Base-by-base conservation (phyloP, 2,888 invertebrate species). In the Proisotoma minuta region DNA sequence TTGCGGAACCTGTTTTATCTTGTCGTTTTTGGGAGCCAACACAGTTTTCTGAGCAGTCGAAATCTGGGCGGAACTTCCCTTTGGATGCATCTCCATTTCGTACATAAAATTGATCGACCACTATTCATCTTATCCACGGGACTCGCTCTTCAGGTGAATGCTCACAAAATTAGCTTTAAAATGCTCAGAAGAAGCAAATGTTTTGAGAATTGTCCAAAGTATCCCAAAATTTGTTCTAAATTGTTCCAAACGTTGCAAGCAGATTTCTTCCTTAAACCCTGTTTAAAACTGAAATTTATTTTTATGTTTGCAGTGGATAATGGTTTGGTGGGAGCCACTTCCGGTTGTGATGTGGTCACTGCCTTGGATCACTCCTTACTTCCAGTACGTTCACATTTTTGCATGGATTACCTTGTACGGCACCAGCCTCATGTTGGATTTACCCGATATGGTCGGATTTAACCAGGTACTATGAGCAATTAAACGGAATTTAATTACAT, bases 391-490 rank as follows among this genome's bases (percentile, higher is more conserved):
- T 1, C 70, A 70, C 28, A 26, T 62, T 12, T 15, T 66, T 8
- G 54, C 66, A 1, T 68, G 70, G 68, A 54, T 54, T 2, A 47
- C 34, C 2, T 50, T 69, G 15, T 70, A 68, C 49, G 70, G 70
- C 5, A 63, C 66, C n/a, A 65, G 48, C 29, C 22, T 68, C 1
- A 70, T 70, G 66, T 34, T 70, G n/a, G 70, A 70, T 48, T 58
- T 68, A 1, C 70, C 70, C 3, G 66, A 68, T 23, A 58, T 70
- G 29, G 59, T 65, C 43, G 70, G 70, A 28, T 24, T 70, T 5
- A 68, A 65, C 39, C 70, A 70, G 57, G 70, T 70, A 57, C 20
- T 23, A 8, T 39, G n/a, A 27, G 1, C 22, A 54, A 54, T 10
- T 54, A 28, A 12, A 39, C 5, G 39, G 12, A 39, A 54, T 39